Evolutionary conservation across 2,888 invertebrate genomes (phyloP).

Genomic region (Phalera bucephala): DNA sequence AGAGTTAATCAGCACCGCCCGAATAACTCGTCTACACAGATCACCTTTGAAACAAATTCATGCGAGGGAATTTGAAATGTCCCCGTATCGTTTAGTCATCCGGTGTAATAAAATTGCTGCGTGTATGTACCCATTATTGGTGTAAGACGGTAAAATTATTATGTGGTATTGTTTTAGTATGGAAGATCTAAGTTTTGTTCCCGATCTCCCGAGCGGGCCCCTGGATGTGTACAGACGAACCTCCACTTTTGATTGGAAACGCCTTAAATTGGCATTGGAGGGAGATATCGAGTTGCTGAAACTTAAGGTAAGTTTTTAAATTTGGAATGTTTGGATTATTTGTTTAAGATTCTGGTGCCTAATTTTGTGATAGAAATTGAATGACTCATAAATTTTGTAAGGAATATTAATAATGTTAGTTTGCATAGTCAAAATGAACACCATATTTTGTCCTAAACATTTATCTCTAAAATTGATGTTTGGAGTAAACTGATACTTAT

Average conservation of each 20-base stretch:
- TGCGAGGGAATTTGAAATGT: constrained; percentile 45
- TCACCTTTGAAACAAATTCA: constrained; percentile 38
- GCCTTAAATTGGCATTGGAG: constrained; percentile 90
- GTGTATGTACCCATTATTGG: constrained; percentile 28
- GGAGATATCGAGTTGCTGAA: constrained; percentile 87
- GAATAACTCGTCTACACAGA: constrained; percentile 23
- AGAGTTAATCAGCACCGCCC: constrained; percentile 33
- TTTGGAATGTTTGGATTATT: constrained; percentile 1
- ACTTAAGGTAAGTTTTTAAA: constrained; percentile 86
- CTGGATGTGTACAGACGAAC: constrained; percentile 90
- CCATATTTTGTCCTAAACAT: too few species aligned
- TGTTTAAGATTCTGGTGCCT: neutral
- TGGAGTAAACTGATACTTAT: too few species aligned
- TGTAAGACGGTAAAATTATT: constrained; percentile 23
- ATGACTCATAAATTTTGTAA: too few species aligned
- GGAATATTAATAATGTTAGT: too few species aligned
- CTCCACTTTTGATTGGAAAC: constrained; percentile 94
- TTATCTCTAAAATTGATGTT: too few species aligned
- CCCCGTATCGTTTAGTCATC: constrained; percentile 51
- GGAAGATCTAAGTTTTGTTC: constrained; percentile 84
- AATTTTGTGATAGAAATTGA: too few species aligned
- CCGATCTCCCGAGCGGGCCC: constrained; percentile 88
- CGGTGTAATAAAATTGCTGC: constrained; percentile 40
- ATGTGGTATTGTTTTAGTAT: constrained; percentile 56
- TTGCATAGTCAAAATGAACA: too few species aligned